These are phyloP conservation scores for Toxotes lorentzi DNA, from an alignment of 2,797 vertebrate species.

Conservation along the genomic window DNA sequence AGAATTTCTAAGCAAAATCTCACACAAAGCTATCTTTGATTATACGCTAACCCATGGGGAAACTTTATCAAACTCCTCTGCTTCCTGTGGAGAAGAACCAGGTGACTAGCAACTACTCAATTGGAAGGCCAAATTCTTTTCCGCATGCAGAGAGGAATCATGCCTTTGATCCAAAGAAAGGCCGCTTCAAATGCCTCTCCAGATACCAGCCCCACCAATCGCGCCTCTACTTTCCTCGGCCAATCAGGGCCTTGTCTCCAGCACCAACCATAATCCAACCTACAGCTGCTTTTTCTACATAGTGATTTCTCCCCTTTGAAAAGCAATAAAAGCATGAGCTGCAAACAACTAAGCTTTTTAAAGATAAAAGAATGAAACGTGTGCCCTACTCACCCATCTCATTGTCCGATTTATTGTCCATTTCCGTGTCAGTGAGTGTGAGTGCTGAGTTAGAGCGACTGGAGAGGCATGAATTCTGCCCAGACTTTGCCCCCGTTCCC, in stretches of 20 bases:
- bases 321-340: slow-evolving; percentile 37
- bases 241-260: slow-evolving; percentile 71
- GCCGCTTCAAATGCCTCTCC: slow-evolving; percentile 71
- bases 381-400: slow-evolving; percentile 92
- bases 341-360: slow-evolving; percentile 42
- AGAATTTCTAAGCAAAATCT: slow-evolving; percentile 82
- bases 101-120: slow-evolving; percentile 84
- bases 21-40: slow-evolving; percentile 90
- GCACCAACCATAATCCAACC: slow-evolving; percentile 58
- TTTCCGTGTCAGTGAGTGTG: slow-evolving; percentile 98
- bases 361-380: slow-evolving; percentile 39
- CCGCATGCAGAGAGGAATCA: slow-evolving; percentile 62
- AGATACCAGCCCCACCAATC: slow-evolving; percentile 71
- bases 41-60: slow-evolving; percentile 81
- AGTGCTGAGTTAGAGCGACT: slow-evolving; percentile 98
- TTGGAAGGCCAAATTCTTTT: slow-evolving; percentile 69
- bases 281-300: slow-evolving; percentile 46
- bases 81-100: slow-evolving; percentile 79
- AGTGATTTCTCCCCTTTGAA: slow-evolving; percentile 32
- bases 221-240: slow-evolving; percentile 50
- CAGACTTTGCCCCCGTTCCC: slow-evolving; percentile 94
- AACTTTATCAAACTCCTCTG: slow-evolving; percentile 83
- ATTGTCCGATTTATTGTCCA: slow-evolving; percentile 98
- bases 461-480: slow-evolving; percentile 94
- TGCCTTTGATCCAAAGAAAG: slow-evolving; percentile 79